phyloP scores from a whole-genome alignment of 2,797 vertebrate species.

The Gallinago nigripennis region DNA sequence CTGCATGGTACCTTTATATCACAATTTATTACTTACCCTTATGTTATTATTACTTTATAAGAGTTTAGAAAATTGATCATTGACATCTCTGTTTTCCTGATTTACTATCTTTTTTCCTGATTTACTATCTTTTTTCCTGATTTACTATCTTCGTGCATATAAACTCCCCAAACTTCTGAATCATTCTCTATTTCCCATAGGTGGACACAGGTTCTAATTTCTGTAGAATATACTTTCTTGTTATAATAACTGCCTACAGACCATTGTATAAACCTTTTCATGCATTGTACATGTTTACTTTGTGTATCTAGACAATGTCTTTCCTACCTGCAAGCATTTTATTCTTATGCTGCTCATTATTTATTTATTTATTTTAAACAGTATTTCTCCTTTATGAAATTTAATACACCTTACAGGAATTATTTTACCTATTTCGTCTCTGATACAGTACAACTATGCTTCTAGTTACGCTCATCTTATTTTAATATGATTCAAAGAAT shows the following conservation, averaged over 20 bases:
- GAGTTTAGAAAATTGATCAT: background rate
- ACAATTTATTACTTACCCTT: background rate
- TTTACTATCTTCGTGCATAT: background rate
- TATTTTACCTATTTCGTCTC: background rate
- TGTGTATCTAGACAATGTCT: background rate
- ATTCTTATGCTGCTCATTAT: background rate
- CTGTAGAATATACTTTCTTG: background rate
- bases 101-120: too few species aligned
- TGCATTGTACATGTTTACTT: background rate
- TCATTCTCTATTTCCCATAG: background rate
- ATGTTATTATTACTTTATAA: background rate
- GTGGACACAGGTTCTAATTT: background rate
- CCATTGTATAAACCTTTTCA: background rate
- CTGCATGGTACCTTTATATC: background rate
- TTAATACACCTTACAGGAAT: background rate
- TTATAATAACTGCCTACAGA: background rate
- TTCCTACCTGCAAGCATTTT: background rate
- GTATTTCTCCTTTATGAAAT: background rate
- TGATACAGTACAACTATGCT: background rate
- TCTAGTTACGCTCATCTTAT: background rate
- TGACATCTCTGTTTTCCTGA: background rate
- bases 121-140: background rate
- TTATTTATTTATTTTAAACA: background rate
- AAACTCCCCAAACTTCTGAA: background rate
- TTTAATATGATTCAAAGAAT: background rate